Evolutionary conservation across 1,140 invertebrate species (phyloP).

Genomic region (Diabrotica virgifera): DNA sequence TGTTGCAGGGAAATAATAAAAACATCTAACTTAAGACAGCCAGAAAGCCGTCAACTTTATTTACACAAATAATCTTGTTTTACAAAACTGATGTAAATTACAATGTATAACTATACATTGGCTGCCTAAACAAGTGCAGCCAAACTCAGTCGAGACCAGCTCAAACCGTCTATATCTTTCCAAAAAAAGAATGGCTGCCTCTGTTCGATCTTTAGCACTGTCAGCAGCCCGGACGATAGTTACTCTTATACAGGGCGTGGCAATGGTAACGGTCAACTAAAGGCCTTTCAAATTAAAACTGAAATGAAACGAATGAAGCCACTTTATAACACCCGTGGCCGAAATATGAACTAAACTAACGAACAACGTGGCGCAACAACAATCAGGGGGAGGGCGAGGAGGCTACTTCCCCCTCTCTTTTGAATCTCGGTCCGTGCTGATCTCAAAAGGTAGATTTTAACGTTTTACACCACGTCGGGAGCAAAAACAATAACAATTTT

Average conservation of each 20-base stretch:
- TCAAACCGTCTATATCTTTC: constrained; percentile 28
- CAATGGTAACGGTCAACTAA: too few relatives aligned
- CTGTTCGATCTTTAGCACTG: too few relatives aligned
- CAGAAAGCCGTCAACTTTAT: constrained; percentile 39
- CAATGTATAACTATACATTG: constrained; percentile 38
- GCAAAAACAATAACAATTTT: constrained; percentile 19
- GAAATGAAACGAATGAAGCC: constrained; percentile 20
- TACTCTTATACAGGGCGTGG: too few relatives aligned
- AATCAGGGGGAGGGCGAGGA: constrained; percentile 38
- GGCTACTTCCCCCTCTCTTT: constrained; percentile 41
- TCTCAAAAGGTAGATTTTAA: constrained; percentile 20
- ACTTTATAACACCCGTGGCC: not conserved
- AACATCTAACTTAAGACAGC: constrained; percentile 31
- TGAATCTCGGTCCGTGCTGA: constrained; percentile 12
- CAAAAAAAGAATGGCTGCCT: not conserved
- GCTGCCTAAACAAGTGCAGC: constrained; percentile 34
- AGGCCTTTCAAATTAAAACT: not conserved
- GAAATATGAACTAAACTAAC: constrained; percentile 17
- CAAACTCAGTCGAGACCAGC: constrained; percentile 36
- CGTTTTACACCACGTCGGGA: constrained; percentile 5
- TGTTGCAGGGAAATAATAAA: not conserved
- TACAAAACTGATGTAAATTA: constrained; percentile 46
- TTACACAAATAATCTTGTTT: constrained; percentile 45
- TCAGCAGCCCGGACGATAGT: too few relatives aligned
- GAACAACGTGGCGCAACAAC: constrained; percentile 32